These are phyloP conservation scores for Lepilemur ruficaudatus DNA, from an alignment of 2,797 vertebrate species.

Conservation along the genomic window DNA sequence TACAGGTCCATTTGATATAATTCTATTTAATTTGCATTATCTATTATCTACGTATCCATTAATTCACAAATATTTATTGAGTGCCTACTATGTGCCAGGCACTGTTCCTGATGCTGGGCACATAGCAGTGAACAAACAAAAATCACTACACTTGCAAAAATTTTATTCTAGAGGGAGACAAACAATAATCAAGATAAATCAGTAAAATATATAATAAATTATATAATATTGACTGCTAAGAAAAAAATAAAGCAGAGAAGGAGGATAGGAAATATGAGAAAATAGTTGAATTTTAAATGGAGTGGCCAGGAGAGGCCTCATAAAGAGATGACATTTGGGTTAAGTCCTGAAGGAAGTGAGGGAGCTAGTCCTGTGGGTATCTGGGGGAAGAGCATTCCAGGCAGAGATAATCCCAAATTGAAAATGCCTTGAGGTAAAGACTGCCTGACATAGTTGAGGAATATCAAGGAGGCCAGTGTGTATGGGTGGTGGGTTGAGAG, in stretches of 20 bases:
- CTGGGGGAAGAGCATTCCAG: background rate
- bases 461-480: background rate
- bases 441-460: background rate
- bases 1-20: background rate
- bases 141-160: background rate
- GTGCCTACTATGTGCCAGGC: background rate
- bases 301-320: background rate
- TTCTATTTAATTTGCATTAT: slow-evolving; percentile 22
- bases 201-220: background rate
- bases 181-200: background rate
- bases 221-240: background rate
- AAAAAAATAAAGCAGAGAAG: background rate
- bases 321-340: background rate
- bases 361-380: background rate
- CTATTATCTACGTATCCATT: background rate
- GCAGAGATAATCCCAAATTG: background rate
- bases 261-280: background rate
- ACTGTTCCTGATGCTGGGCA: background rate
- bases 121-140: background rate
- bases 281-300: background rate
- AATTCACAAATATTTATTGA: slow-evolving; percentile 4
- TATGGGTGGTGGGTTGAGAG: background rate
- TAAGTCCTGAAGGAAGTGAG: background rate
- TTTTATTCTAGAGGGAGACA: background rate
- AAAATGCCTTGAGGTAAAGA: background rate